Evolutionary conservation across 2,888 invertebrate genomes (phyloP).

Genomic region (Branchellion lobata): DNA sequence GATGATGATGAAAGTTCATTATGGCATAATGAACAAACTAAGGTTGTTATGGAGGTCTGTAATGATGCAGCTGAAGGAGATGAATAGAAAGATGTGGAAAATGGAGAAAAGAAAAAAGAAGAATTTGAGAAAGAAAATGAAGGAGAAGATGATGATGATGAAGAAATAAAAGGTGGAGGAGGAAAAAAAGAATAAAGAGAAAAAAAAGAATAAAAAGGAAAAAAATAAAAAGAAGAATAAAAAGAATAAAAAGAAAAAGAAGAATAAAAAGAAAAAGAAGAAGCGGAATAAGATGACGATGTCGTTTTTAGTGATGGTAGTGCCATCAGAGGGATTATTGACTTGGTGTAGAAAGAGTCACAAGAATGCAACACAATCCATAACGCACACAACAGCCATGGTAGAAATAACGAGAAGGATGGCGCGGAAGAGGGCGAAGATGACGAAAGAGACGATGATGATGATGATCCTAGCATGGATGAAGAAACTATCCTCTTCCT

Average conservation of each 20-base stretch:
- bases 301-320: no score
- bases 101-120: neutral
- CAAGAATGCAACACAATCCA: neutral
- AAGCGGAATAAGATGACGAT: neutral
- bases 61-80: no score
- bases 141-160: neutral
- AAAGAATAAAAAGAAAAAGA: neutral
- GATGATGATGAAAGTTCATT: no score
- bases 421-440: neutral
- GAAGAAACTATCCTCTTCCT: neutral
- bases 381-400: neutral
- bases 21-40: no score
- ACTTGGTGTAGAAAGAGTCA: neutral
- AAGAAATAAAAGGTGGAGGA: no score
- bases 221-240: neutral
- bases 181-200: no score
- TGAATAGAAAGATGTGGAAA: no score
- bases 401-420: neutral
- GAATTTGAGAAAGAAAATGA: neutral
- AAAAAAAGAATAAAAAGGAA: neutral
- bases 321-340: neutral
- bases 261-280: neutral
- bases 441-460: neutral
- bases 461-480: slow-evolving; percentile 14
- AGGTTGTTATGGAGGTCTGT: no score